Conservation (phyloP, 2,888 invertebrate species). For the Bellardia bayeri region DNA sequence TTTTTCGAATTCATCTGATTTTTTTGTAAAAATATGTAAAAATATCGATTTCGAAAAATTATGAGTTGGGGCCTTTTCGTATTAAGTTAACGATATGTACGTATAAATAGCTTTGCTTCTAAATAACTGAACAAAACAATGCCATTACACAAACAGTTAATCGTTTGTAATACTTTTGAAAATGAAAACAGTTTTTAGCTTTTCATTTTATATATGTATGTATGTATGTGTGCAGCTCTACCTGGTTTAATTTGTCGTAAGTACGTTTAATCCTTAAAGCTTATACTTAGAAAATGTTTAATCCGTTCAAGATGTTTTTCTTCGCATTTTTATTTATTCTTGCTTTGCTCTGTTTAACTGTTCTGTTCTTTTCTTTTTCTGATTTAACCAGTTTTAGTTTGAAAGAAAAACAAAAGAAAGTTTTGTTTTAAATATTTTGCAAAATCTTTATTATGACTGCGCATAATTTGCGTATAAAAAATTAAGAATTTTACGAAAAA, state of each 20-base stretch:
- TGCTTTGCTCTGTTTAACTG: background rate
- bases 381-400: background rate
- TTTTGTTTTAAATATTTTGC: constrained; percentile 8
- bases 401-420: constrained; percentile 22
- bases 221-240: background rate
- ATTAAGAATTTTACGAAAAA: background rate
- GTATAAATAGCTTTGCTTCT: no score
- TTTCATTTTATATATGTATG: constrained; percentile 1
- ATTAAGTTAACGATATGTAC: no score
- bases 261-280: constrained; percentile 4
- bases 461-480: constrained; percentile 12
- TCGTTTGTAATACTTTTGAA: constrained; percentile 30
- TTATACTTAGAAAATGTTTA: constrained; percentile 9
- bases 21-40: no score
- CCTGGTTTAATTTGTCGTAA: constrained; percentile 8
- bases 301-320: constrained; percentile 37
- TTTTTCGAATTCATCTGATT: no score
- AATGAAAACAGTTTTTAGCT: constrained; percentile 20
- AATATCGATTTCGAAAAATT: no score
- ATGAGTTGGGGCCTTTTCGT: no score
- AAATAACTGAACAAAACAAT: no score
- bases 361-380: background rate
- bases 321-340: background rate
- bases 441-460: constrained; percentile 20
- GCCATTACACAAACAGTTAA: constrained; percentile 15